A percentile compares a stretch with the other conserved stretches of the same genome.
phyloP scores from a whole-genome alignment of 1,140 invertebrate species.

The Eubasilissa regina region DNA sequence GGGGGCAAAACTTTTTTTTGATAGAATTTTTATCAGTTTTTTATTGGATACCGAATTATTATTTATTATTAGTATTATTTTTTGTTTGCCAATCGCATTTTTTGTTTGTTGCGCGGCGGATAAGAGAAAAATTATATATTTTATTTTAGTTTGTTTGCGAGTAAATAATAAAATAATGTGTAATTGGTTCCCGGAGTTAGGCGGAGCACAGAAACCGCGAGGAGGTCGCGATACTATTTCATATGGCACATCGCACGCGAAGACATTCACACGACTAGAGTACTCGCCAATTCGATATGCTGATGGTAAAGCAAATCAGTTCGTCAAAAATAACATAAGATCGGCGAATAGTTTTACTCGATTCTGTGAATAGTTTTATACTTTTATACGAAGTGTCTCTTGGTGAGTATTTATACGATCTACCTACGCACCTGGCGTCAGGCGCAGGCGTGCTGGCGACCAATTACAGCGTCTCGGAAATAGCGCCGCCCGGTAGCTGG shows the following conservation, averaged over 20 bases:
- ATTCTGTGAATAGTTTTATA: not conserved
- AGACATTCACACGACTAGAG: slow-evolving; percentile 7
- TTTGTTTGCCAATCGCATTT: too few relatives aligned
- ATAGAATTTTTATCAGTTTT: too few relatives aligned
- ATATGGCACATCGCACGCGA: slow-evolving; percentile 24
- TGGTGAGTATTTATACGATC: not conserved
- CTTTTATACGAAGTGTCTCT: not conserved
- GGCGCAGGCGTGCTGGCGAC: slow-evolving; percentile 36
- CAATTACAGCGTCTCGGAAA: slow-evolving; percentile 30
- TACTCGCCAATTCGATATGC: not conserved
- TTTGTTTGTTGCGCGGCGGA: too few relatives aligned
- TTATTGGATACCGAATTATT: too few relatives aligned
- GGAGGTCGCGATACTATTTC: slow-evolving; percentile 25
- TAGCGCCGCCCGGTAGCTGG: slow-evolving; percentile 31
- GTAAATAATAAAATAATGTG: too few relatives aligned
- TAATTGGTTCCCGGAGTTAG: slow-evolving; percentile 6
- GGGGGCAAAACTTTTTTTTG: too few relatives aligned
- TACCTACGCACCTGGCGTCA: slow-evolving; percentile 30
- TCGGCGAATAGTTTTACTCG: too few relatives aligned
- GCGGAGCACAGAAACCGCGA: not conserved
- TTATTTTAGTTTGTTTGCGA: not conserved
- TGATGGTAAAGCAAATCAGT: not conserved
- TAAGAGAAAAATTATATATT: too few relatives aligned
- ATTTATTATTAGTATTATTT: too few relatives aligned
- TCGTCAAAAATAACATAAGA: not conserved